These are phyloP conservation scores for Melitaea athalia DNA, from an alignment of 2,888 invertebrate genomes.

Conservation along the genomic window DNA sequence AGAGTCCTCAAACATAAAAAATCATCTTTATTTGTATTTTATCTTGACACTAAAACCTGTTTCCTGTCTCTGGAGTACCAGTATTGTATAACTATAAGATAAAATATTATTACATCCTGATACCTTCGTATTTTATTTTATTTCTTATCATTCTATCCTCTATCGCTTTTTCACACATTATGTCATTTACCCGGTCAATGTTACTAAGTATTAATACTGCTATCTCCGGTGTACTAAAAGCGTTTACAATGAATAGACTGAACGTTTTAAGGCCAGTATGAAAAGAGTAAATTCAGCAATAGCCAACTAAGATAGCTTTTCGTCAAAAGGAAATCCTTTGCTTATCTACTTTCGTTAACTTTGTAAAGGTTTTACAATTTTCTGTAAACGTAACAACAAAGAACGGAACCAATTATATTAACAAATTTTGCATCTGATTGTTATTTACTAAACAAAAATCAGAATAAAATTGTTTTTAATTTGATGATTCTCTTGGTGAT, in stretches of 20 bases:
- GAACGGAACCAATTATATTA: too few relatives aligned
- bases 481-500: too few relatives aligned
- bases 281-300: slow-evolving; percentile 17
- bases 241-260: slow-evolving; percentile 11
- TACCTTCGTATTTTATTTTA: neutral
- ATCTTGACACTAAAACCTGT: too few relatives aligned
- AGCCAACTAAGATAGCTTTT: slow-evolving; percentile 9
- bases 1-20: too few relatives aligned
- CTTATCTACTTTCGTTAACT: slow-evolving; percentile 1
- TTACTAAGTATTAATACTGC: slow-evolving; percentile 20
- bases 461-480: too few relatives aligned
- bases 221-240: slow-evolving; percentile 13
- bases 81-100: too few relatives aligned
- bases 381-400: neutral
- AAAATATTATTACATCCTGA: too few relatives aligned
- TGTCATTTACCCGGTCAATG: slow-evolving; percentile 4
- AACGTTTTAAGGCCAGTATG: slow-evolving; percentile 11
- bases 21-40: too few relatives aligned
- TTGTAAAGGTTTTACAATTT: neutral
- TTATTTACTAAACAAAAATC: too few relatives aligned
- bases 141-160: neutral
- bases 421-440: too few relatives aligned
- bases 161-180: neutral
- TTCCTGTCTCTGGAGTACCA: too few relatives aligned
- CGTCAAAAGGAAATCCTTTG: neutral